Percentiles rank a stretch among this genome's conserved stretches.
Evolutionary conservation across 2,888 invertebrate genomes (phyloP).

Genomic region (Abrostola tripartita): DNA sequence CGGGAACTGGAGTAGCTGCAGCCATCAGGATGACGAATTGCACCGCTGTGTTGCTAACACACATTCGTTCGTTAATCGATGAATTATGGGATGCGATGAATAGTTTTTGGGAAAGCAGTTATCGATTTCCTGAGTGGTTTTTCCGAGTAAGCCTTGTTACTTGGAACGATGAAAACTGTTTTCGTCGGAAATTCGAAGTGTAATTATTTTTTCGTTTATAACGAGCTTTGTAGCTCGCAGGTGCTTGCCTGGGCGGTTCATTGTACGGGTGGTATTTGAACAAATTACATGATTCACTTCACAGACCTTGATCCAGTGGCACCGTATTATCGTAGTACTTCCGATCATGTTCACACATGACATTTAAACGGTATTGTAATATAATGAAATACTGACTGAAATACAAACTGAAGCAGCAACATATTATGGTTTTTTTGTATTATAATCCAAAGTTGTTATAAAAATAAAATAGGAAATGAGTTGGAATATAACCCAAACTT

Average conservation of each 20-base stretch:
- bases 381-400: slow-evolving; percentile 29
- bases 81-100: slow-evolving; percentile 45
- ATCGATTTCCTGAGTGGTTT: slow-evolving; percentile 44
- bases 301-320: slow-evolving; percentile 65
- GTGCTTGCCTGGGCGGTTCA: slow-evolving; percentile 57
- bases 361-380: slow-evolving; percentile 53
- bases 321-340: slow-evolving; percentile 44
- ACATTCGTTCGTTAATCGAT: slow-evolving; percentile 50
- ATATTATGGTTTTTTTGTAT: slow-evolving; percentile 13
- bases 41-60: slow-evolving; percentile 55
- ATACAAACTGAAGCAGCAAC: no score
- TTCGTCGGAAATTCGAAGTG: slow-evolving; percentile 40
- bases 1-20: slow-evolving; percentile 73
- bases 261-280: slow-evolving; percentile 66
- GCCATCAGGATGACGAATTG: slow-evolving; percentile 72
- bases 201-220: slow-evolving; percentile 40
- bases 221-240: slow-evolving; percentile 39
- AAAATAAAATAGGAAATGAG: no score
- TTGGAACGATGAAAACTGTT: slow-evolving; percentile 13
- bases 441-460: not conserved
- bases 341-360: slow-evolving; percentile 41
- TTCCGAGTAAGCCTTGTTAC: slow-evolving; percentile 47
- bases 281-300: slow-evolving; percentile 47
- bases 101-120: slow-evolving; percentile 34
- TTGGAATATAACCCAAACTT: no score